Base-by-base conservation (phyloP, 2,888 invertebrate species). In the Idaea dimidiata region DNA sequence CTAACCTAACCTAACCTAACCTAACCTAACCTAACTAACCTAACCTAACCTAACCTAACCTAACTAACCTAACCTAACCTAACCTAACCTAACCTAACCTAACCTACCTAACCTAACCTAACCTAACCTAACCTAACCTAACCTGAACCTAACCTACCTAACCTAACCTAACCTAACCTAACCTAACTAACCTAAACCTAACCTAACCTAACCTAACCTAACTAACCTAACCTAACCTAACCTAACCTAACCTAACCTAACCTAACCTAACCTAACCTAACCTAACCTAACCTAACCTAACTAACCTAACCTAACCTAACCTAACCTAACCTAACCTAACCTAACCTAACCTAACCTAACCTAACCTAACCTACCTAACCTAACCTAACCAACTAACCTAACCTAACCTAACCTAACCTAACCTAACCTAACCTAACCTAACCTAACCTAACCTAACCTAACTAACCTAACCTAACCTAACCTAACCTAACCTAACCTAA, bases 1-100 rank as follows among this genome's bases (percentile, higher is more conserved):
- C 67, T 69, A 67, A 66, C 67, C 65, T 65, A 65, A 67, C 64
- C 69, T 66, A 66, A 66, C 68, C 66, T 66, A 66, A 64, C 68
- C 66, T 64, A 64, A 64, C 66, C 66, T 66, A 64, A 64, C 66
- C 66, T 66, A 64, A 62, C 65, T 54, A 24, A 31, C 62, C 68
- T 66, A 65, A 66, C 66, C 69, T 66, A 66, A 66, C 67, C 69
- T 66, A 67, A 66, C 66, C 53, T 59, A 54, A 24, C 54, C 59
- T 57, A 57, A 31, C 65, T 65, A 64, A 66, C 64, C 66, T 65
- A 66, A 66, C 66, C 66, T 66, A 66, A 67, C 67, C 66, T 64
- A 67, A 64, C 69, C 67, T 67, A 66, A 66, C 66, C 68, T 66
- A 66, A 64, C 68, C 66, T 65, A 66, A 64, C 64, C 59, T 59